A percentile compares a stretch with the other conserved stretches of the same genome.
Evolutionary conservation across 2,113 vertebrate genomes (phyloP).

Genomic region (Psittacula cyanocephala): DNA sequence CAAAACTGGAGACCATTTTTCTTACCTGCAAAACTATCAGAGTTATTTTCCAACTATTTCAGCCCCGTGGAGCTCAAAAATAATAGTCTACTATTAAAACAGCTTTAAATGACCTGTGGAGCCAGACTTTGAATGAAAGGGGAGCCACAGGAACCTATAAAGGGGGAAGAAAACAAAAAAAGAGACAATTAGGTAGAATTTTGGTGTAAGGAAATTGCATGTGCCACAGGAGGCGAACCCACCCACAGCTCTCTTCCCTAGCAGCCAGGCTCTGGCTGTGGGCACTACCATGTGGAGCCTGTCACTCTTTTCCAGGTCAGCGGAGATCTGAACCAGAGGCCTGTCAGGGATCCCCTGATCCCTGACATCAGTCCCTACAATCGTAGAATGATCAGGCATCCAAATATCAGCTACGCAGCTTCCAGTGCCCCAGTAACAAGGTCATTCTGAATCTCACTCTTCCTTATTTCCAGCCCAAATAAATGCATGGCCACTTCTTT

Average conservation of each 20-base stretch:
- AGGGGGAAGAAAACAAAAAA: neutral
- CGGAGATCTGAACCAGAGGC: neutral
- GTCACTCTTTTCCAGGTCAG: neutral
- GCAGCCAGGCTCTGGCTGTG: accelerated
- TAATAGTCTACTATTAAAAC: neutral
- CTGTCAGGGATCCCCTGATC: neutral
- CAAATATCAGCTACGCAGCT: neutral
- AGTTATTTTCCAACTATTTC: neutral
- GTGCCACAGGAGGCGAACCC: neutral
- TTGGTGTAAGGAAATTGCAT: accelerated
- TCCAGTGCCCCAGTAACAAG: neutral
- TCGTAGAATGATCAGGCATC: neutral
- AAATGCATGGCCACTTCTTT: neutral
- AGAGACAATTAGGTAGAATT: neutral
- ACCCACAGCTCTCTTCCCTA: too few species aligned
- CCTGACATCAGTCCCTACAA: neutral
- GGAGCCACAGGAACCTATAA: neutral
- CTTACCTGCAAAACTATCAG: neutral
- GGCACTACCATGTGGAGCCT: neutral
- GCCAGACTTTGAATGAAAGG: neutral
- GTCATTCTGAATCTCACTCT: neutral
- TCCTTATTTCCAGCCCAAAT: neutral
- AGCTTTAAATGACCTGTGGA: neutral
- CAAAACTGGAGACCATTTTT: neutral
- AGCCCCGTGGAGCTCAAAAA: neutral